Conservation (phyloP, 2,113 vertebrate species). For the Cheilinus undulatus region DNA sequence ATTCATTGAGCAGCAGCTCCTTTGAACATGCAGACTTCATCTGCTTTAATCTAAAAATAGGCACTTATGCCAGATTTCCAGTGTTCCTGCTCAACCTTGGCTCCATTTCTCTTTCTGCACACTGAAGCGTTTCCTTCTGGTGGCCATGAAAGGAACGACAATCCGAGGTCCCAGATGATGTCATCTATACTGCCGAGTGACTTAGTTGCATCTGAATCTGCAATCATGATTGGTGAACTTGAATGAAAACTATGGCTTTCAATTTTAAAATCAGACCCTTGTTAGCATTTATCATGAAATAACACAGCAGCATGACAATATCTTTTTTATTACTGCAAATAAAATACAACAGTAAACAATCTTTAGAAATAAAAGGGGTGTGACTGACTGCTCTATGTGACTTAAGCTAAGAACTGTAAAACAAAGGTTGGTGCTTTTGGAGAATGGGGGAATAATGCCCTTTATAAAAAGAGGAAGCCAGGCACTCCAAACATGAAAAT, state of each 20-base stretch:
- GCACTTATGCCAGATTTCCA: slow-evolving; percentile 7
- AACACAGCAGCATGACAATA: too few species aligned
- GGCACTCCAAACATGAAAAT: too few species aligned
- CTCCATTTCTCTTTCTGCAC: not conserved
- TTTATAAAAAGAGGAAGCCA: too few species aligned
- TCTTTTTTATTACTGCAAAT: too few species aligned
- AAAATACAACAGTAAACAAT: too few species aligned
- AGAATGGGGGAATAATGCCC: too few species aligned
- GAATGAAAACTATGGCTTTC: not conserved
- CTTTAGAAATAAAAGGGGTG: too few species aligned
- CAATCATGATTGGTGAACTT: not conserved
- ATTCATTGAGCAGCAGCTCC: slow-evolving; percentile 31
- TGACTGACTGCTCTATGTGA: too few species aligned
- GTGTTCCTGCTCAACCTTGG: slow-evolving; percentile 13
- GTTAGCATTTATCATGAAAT: too few species aligned
- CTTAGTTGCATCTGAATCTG: slow-evolving; percentile 41
- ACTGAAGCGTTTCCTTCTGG: slow-evolving; percentile 17
- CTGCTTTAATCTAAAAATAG: slow-evolving; percentile 54
- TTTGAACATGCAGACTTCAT: slow-evolving; percentile 27
- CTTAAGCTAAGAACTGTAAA: too few species aligned
- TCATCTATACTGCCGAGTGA: slow-evolving; percentile 27
- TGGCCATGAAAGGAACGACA: slow-evolving; percentile 34
- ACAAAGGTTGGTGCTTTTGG: too few species aligned
- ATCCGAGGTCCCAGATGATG: slow-evolving; percentile 30
- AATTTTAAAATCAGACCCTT: not conserved